Base-by-base conservation (phyloP, 1,140 invertebrate genomes). In the Thrips palmi region DNA sequence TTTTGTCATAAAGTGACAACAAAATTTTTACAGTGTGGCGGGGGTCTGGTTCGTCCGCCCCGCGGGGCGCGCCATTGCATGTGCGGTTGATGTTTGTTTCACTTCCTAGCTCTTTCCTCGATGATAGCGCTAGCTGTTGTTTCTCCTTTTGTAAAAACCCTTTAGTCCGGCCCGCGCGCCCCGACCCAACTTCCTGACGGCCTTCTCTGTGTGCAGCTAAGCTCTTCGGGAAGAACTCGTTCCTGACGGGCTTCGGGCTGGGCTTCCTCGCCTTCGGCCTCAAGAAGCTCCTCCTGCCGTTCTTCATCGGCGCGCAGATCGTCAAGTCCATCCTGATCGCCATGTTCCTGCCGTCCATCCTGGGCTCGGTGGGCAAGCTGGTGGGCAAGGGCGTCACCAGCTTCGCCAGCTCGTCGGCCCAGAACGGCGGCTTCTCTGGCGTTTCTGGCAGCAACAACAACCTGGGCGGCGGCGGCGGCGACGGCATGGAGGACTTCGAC, bases 361-460 rank as follows among this genome's bases (percentile, higher is more conserved):
- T 85, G 36, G 77, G 79, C 33, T 77, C 76, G 47, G 65, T 84
- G 34, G 78, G 78, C 33, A 82, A 82, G 55, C 67, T 84, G 29
- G 67, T 83, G 31, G 78, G 78, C 21, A 84, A 84, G 68, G 78
- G 51, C 1, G 43, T 50, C 2, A 45, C 47, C 10, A 50, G 37
- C 14, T 49, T 53, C 21, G 51, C 49, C 4, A 41, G 43, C 12
- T 42, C 58, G 18, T 61, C 59, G n/a, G n/a, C n/a, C n/a, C n/a
- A n/a, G n/a, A n/a, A n/a, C n/a, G n/a, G n/a, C 4, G 52, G 54
- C 15, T 55, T 54, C 12, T 51, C 55, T 44, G 63, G 64, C 12
- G 56, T 66, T 11, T 63, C 65, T 4, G 57, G 60, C 1, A 57
- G 63, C 51, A 48, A 61, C 54, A 7, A 29, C 64, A 55, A 50